Conservation (phyloP, 1,140 invertebrate species). For the Streblospio benedicti region DNA sequence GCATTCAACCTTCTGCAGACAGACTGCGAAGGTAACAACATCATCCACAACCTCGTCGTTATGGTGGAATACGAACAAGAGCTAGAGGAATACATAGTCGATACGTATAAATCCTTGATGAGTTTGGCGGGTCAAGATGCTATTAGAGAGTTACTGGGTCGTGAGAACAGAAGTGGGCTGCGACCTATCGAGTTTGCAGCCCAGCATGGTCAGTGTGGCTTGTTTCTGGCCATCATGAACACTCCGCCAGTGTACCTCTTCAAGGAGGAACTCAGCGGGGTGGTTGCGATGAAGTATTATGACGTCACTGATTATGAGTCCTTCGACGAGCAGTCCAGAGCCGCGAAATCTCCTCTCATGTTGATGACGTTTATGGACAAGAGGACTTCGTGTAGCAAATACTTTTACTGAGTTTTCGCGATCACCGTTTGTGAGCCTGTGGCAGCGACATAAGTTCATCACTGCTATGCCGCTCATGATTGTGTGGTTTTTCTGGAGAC, state of each 20-base stretch:
- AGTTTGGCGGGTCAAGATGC: neutral
- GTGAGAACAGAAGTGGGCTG: neutral
- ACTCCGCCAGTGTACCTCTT: constrained; percentile 1
- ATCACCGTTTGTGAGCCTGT: no score
- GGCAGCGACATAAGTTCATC: no score
- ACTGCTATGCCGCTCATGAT: no score
- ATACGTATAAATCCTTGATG: neutral
- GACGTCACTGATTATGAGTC: constrained; percentile 10
- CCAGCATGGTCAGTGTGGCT: neutral
- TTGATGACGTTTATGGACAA: neutral
- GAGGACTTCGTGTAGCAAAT: neutral
- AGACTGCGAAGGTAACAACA: neutral
- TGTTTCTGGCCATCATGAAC: constrained; percentile 9
- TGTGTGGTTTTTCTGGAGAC: no score
- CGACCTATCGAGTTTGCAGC: constrained; percentile 10
- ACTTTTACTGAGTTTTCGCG: no score
- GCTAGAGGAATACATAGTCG: neutral
- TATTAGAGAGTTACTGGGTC: neutral
- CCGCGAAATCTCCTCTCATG: neutral
- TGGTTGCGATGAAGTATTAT: neutral
- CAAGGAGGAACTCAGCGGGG: neutral
- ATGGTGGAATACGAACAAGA: neutral
- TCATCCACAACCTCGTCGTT: constrained; percentile 1
- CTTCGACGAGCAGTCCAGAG: neutral
- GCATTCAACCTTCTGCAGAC: neutral